phyloP scores from a whole-genome alignment of 2,888 invertebrate species.

The Lycocerus yunnanus region DNA sequence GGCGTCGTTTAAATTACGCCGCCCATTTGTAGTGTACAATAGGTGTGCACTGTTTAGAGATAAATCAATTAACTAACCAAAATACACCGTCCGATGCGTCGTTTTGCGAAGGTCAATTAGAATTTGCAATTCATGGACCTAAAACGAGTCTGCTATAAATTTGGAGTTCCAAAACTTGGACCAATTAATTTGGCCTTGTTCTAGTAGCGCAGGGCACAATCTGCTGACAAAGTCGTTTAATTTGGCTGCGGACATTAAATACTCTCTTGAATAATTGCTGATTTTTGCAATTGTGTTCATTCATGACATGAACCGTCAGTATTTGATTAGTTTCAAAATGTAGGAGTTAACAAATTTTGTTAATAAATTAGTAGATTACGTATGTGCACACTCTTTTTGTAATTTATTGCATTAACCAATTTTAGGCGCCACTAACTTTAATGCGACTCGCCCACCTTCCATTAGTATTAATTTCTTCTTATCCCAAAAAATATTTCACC shows the following conservation, averaged over 20 bases:
- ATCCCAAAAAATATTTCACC: background rate
- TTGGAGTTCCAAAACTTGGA: conserved; percentile 46
- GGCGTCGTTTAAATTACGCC: conserved; percentile 32
- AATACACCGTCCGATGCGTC: conserved; percentile 43
- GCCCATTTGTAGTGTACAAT: conserved; percentile 46
- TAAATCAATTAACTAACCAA: conserved; percentile 48
- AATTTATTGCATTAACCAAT: background rate
- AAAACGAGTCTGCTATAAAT: conserved; percentile 48
- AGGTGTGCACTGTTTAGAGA: conserved; percentile 47
- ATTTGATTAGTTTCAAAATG: background rate
- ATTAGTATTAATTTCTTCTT: background rate
- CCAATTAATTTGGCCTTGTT: conserved; percentile 49
- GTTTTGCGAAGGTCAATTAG: conserved; percentile 41
- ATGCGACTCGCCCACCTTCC: background rate
- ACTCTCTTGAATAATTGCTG: conserved; percentile 16
- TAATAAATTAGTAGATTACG: background rate
- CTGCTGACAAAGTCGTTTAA: conserved; percentile 49
- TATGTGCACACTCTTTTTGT: background rate
- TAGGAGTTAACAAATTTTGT: background rate
- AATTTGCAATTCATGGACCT: conserved; percentile 44
- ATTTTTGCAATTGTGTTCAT: conserved; percentile 13
- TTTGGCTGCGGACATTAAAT: conserved; percentile 34
- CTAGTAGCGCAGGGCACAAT: conserved; percentile 39
- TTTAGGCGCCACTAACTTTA: background rate
- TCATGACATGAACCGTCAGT: conserved; percentile 3